These are phyloP conservation scores for Aurelia aurita complex sp. Pacific DNA, from an alignment of 30 jellyfish, hydroid and myxozoan genomes.

Conservation along the genomic window DNA sequence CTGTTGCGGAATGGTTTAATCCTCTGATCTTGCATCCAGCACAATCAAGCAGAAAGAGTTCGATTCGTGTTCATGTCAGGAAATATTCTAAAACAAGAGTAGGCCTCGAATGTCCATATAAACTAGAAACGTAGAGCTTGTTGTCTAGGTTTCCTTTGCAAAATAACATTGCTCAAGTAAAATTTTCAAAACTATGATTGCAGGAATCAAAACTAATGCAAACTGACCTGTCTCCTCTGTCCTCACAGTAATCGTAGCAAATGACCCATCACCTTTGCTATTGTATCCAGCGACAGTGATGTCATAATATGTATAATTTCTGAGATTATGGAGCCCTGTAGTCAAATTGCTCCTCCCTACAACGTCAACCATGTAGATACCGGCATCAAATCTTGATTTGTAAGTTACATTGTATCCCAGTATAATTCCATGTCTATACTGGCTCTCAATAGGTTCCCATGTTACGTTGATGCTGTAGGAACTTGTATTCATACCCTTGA, in stretches of 20 bases:
- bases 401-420: constrained; percentile 26
- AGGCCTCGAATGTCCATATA: too few relatives aligned
- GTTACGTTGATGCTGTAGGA: constrained; percentile 28
- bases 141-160: too few relatives aligned
- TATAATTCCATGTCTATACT: constrained; percentile 31
- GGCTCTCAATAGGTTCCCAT: constrained; percentile 28
- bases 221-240: constrained; percentile 33
- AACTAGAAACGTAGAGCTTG: too few relatives aligned
- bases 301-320: constrained; percentile 13
- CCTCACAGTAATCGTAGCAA: not conserved
- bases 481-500: constrained; percentile 26
- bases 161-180: too few relatives aligned
- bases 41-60: too few relatives aligned
- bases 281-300: constrained; percentile 27
- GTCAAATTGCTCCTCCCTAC: constrained; percentile 16
- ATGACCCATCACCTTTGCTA: constrained; percentile 30
- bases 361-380: not conserved
- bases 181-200: too few relatives aligned
- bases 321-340: constrained; percentile 5
- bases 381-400: not conserved
- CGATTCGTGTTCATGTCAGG: too few relatives aligned
- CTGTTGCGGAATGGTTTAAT: too few relatives aligned
- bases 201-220: too few relatives aligned
- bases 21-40: too few relatives aligned
- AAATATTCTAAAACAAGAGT: too few relatives aligned